Percentiles rank a stretch among this genome's conserved stretches.
These are phyloP conservation scores for Gari tellinella DNA, from an alignment of 2,888 invertebrate genomes.

Conservation along the genomic window DNA sequence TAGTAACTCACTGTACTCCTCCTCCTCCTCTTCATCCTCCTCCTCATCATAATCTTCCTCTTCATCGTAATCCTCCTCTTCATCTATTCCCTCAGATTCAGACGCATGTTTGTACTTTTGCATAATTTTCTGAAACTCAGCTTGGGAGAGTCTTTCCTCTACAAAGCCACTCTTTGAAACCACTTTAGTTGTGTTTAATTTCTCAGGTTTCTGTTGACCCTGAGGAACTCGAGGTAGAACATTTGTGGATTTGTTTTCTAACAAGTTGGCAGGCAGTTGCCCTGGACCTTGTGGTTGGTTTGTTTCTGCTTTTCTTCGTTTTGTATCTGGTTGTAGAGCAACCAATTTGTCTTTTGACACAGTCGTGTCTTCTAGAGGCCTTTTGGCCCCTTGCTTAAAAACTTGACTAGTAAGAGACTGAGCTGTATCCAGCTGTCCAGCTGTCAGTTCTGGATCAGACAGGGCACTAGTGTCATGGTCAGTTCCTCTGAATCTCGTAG, in stretches of 20 bases:
- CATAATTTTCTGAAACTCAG: slow-evolving; percentile 52
- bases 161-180: slow-evolving; percentile 53
- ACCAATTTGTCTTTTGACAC: slow-evolving; percentile 1
- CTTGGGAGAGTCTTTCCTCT: slow-evolving; percentile 42
- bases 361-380: slow-evolving; percentile 10
- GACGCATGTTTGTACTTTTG: slow-evolving; percentile 8
- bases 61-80: slow-evolving; percentile 10
- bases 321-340: slow-evolving; percentile 5
- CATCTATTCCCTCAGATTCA: slow-evolving; percentile 18
- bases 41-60: background rate
- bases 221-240: too few species aligned
- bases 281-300: background rate
- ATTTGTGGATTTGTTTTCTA: too few species aligned
- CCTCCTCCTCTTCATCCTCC: slow-evolving; percentile 9
- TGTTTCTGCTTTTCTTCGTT: slow-evolving; percentile 20
- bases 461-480: too few species aligned
- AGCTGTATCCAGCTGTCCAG: too few species aligned
- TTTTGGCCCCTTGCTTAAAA: background rate
- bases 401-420: too few species aligned
- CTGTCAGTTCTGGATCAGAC: too few species aligned
- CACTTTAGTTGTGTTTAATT: slow-evolving; percentile 50
- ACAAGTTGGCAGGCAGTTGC: too few species aligned
- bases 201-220: slow-evolving; percentile 5
- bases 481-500: too few species aligned
- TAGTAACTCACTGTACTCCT: slow-evolving; percentile 1